Percentiles rank a stretch among this genome's conserved stretches.
Conservation (phyloP, 2,113 vertebrate species). For the Phocoena sinus region DNA sequence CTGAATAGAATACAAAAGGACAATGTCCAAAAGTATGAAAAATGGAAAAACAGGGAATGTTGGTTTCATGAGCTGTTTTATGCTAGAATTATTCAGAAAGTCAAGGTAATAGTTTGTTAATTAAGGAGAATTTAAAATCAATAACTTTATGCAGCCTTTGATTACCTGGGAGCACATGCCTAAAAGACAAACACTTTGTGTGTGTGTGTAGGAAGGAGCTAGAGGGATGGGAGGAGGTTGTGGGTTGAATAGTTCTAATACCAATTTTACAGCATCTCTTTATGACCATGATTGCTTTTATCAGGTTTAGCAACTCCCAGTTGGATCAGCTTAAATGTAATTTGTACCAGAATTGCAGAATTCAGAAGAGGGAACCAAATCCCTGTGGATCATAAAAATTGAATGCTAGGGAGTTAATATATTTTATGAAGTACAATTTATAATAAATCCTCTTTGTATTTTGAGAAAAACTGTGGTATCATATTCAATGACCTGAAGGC, state of each 20-base stretch:
- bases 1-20: neutral
- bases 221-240: neutral
- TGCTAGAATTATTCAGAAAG: neutral
- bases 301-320: neutral
- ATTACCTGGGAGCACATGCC: neutral
- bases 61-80: neutral
- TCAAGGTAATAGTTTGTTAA: neutral
- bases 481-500: neutral
- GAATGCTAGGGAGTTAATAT: neutral
- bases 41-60: neutral
- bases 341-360: conserved; percentile 26
- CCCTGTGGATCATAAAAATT: neutral
- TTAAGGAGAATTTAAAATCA: conserved; percentile 36
- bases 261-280: conserved; percentile 30
- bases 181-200: neutral
- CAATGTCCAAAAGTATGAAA: neutral
- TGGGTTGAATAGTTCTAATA: neutral
- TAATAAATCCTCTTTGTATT: neutral
- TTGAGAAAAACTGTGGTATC: neutral
- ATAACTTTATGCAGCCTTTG: neutral
- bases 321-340: conserved; percentile 23
- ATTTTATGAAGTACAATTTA: neutral
- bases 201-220: neutral
- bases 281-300: conserved; percentile 15
- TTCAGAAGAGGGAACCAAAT: neutral